Conservation (phyloP, 2,888 invertebrate genomes). For the Raillietiella orientalis region DNA sequence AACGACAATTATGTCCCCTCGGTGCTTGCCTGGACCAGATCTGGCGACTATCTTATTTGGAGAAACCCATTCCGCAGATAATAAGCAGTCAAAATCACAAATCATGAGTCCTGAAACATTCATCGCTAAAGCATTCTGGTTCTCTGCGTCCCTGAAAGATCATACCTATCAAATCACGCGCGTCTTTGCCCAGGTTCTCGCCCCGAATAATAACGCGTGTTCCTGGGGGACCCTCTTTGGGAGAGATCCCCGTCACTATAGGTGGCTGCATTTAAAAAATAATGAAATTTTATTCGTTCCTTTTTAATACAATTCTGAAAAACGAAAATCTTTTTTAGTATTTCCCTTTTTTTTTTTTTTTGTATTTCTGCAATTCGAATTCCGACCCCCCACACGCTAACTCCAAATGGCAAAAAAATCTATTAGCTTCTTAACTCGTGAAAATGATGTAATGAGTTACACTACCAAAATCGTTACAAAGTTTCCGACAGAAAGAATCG, state of each 20-base stretch:
- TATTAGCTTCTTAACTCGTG: too few relatives aligned
- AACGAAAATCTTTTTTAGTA: too few relatives aligned
- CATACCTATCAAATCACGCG: slow-evolving; percentile 51
- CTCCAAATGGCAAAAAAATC: too few relatives aligned
- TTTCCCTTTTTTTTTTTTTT: too few relatives aligned
- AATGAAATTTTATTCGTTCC: too few relatives aligned
- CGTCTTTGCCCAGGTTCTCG: slow-evolving; percentile 63
- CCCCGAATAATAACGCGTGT: slow-evolving; percentile 79
- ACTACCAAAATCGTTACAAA: too few relatives aligned
- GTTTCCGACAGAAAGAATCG: too few relatives aligned
- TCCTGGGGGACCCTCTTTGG: slow-evolving; percentile 92
- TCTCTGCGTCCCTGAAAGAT: background rate
- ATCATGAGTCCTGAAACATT: slow-evolving; percentile 51
- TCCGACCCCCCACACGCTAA: too few relatives aligned
- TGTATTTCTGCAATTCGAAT: too few relatives aligned
- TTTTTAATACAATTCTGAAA: too few relatives aligned
- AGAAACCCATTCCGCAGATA: slow-evolving; percentile 94
- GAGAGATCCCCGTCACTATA: slow-evolving; percentile 82
- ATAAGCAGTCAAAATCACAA: slow-evolving; percentile 73
- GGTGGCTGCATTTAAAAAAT: too few relatives aligned
- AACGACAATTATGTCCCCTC: slow-evolving; percentile 65
- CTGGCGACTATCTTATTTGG: slow-evolving; percentile 85
- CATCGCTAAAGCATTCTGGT: background rate
- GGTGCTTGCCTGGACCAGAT: slow-evolving; percentile 50
- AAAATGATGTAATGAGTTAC: too few relatives aligned